Percentiles rank a stretch among this genome's conserved stretches.
These are phyloP conservation scores for Lucilia sericata DNA, from an alignment of 1,140 invertebrate species.

Conservation along the genomic window DNA sequence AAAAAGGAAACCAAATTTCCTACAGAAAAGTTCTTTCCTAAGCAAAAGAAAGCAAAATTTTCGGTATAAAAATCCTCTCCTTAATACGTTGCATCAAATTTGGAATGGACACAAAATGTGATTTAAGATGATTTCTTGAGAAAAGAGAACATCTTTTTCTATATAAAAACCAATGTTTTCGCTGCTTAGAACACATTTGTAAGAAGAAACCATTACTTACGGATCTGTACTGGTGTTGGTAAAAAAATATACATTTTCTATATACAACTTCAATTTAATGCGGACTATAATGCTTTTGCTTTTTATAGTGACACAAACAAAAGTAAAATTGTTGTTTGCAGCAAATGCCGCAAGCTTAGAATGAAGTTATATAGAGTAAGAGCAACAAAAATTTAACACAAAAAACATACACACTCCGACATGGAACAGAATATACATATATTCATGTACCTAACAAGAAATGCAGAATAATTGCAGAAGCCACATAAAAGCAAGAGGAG, in stretches of 20 bases:
- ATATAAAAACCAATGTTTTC: background rate
- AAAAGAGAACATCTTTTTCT: background rate
- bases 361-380: background rate
- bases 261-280: background rate
- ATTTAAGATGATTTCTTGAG: too few relatives aligned
- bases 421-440: background rate
- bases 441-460: background rate
- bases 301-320: slow-evolving; percentile 37
- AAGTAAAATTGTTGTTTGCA: slow-evolving; percentile 42
- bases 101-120: too few relatives aligned
- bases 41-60: too few relatives aligned
- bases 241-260: background rate
- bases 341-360: slow-evolving; percentile 31
- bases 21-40: too few relatives aligned
- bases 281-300: slow-evolving; percentile 19
- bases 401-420: background rate
- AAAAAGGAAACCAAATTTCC: too few relatives aligned
- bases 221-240: background rate
- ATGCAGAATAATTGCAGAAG: slow-evolving; percentile 16
- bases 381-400: background rate
- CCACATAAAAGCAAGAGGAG: slow-evolving; percentile 2
- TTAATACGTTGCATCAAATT: too few relatives aligned
- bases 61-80: too few relatives aligned
- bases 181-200: too few relatives aligned
- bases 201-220: too few relatives aligned